These are phyloP conservation scores for Chaetodon trifascialis DNA, from an alignment of 2,113 vertebrate species.

Conservation along the genomic window DNA sequence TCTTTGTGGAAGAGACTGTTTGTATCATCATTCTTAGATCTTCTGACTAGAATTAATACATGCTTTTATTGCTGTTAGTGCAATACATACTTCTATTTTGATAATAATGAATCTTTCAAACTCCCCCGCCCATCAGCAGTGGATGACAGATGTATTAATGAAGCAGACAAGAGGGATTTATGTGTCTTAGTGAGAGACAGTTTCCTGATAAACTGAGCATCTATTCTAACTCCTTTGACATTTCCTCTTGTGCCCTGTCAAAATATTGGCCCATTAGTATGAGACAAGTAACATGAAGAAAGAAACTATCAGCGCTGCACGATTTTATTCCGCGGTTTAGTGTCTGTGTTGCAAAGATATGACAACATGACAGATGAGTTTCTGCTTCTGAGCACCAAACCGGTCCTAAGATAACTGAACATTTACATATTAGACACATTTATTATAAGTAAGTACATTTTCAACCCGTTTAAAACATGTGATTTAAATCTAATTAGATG, in stretches of 20 bases:
- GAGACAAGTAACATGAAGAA: not conserved
- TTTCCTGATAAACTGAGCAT: conserved; percentile 7
- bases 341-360: not conserved
- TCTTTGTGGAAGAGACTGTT: not conserved
- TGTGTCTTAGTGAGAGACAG: conserved; percentile 1
- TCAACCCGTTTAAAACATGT: not conserved
- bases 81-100: not conserved
- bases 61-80: not conserved
- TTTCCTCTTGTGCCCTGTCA: conserved; percentile 8
- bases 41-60: not conserved
- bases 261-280: not conserved
- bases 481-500: not conserved
- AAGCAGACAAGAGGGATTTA: not conserved
- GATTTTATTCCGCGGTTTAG: not conserved
- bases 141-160: not conserved
- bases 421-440: not conserved
- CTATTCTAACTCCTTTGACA: not conserved
- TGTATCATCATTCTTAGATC: not conserved
- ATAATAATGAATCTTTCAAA: not conserved
- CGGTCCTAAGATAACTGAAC: not conserved
- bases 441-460: not conserved
- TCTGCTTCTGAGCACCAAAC: not conserved
- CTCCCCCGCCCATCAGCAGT: not conserved
- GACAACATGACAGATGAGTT: not conserved
- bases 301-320: not conserved